Evolutionary conservation across 1,140 invertebrate species (phyloP).

Genomic region (Vanessa atalanta): DNA sequence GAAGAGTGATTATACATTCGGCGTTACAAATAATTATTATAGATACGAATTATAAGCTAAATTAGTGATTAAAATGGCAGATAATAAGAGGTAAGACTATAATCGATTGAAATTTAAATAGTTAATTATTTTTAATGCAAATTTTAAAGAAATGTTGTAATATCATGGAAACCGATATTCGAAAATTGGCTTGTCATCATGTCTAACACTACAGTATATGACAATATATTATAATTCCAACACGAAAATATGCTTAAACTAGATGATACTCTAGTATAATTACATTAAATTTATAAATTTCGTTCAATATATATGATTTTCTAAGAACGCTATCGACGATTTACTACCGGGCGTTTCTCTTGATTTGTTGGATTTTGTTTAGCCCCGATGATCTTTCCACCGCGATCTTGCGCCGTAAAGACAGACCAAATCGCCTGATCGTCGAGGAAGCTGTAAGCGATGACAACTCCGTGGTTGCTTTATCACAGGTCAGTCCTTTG

Average conservation of each 20-base stretch:
- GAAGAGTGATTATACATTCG: constrained; percentile 70
- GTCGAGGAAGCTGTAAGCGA: constrained; percentile 99
- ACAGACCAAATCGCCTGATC: constrained; percentile 97
- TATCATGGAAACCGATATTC: constrained; percentile 56
- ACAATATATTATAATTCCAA: constrained; percentile 10
- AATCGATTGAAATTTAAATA: constrained; percentile 21
- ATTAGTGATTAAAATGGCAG: constrained; percentile 79
- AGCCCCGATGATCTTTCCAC: constrained; percentile 97
- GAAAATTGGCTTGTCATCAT: constrained; percentile 81
- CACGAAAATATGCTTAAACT: constrained; percentile 1
- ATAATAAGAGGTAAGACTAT: constrained; percentile 80
- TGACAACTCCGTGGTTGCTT: constrained; percentile 98
- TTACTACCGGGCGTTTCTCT: constrained; percentile 27
- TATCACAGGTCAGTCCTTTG: constrained; percentile 89
- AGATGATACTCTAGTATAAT: neutral
- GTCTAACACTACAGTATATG: constrained; percentile 59
- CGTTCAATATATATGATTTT: neutral
- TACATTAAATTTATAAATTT: neutral
- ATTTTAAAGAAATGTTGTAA: constrained; percentile 33
- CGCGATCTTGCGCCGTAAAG: constrained; percentile 98
- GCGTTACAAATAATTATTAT: constrained; percentile 67
- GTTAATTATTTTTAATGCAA: constrained; percentile 11
- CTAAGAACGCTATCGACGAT: constrained; percentile 12
- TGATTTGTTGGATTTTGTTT: constrained; percentile 50
- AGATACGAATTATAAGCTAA: constrained; percentile 62